Percentiles rank a stretch among this genome's conserved stretches.
Conservation (phyloP, 1,140 invertebrate genomes). For the Brachystomella parvula region DNA sequence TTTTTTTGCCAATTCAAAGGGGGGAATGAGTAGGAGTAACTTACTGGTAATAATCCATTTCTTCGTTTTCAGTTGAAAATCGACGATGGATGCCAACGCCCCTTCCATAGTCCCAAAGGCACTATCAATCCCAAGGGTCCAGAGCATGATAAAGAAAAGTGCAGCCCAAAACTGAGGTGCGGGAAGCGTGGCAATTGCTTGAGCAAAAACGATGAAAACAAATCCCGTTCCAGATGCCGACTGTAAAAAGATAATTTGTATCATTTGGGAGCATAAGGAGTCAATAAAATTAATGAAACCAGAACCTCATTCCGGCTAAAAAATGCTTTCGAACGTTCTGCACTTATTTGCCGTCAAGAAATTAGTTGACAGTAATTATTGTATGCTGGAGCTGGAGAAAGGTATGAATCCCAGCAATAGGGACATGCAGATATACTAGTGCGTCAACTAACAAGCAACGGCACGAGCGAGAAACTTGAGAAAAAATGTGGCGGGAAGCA, state of each 20-base stretch:
- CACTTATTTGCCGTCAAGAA: too few relatives aligned
- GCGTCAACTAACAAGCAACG: too few relatives aligned
- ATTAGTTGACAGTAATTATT: too few relatives aligned
- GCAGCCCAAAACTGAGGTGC: slow-evolving; percentile 81
- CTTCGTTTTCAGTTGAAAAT: neutral
- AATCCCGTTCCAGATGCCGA: slow-evolving; percentile 64
- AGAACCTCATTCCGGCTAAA: too few relatives aligned
- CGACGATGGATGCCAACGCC: neutral
- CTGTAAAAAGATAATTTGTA: neutral
- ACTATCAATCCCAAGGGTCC: slow-evolving; percentile 87
- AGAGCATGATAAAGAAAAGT: slow-evolving; percentile 85
- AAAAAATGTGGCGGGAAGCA: too few relatives aligned
- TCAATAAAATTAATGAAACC: too few relatives aligned
- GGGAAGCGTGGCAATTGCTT: slow-evolving; percentile 91
- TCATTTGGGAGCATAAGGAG: too few relatives aligned
- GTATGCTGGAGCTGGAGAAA: too few relatives aligned
- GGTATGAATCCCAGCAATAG: too few relatives aligned
- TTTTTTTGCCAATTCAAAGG: neutral
- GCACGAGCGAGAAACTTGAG: too few relatives aligned
- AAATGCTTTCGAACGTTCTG: too few relatives aligned
- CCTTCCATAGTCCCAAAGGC: slow-evolving; percentile 83
- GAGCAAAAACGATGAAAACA: slow-evolving; percentile 91
- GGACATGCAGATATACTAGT: too few relatives aligned
- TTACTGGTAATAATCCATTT: slow-evolving; percentile 15
- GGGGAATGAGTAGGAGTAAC: neutral